phyloP scores from a whole-genome alignment of 2,797 vertebrate genomes.

The Okamejei kenojei region DNA sequence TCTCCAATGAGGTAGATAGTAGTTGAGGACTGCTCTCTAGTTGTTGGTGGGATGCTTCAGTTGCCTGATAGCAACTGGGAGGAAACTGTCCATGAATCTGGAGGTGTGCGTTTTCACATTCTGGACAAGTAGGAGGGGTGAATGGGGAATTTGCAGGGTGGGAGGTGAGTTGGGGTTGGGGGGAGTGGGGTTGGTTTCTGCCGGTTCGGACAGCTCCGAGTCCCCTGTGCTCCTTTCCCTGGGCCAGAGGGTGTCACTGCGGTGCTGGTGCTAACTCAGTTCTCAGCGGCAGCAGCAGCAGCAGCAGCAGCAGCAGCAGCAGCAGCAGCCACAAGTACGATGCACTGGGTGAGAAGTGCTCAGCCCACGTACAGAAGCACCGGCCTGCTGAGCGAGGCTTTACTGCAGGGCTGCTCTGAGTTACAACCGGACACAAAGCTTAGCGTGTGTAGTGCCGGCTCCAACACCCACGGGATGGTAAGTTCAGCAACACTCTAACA shows the following conservation, averaged over 20 bases:
- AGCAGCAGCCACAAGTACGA: background rate
- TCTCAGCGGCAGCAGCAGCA: background rate
- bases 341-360: background rate
- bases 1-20: too few relatives aligned
- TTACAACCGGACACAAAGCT: background rate
- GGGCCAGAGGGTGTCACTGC: slow-evolving; percentile 31
- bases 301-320: background rate
- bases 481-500: background rate
- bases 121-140: background rate
- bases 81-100: too few relatives aligned
- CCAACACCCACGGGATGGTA: background rate
- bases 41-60: too few relatives aligned
- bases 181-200: background rate
- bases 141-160: too few relatives aligned
- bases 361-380: background rate
- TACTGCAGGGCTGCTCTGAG: background rate
- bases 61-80: too few relatives aligned
- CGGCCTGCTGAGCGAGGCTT: background rate
- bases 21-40: too few relatives aligned
- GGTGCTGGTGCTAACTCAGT: background rate
- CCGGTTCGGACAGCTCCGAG: background rate
- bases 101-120: background rate
- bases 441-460: background rate
- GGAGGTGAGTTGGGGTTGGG: background rate
- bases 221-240: background rate